Percentiles rank a stretch among this genome's conserved stretches.
Conservation (phyloP, 2,113 vertebrate species). For the Paedocypris sp. region DNA sequence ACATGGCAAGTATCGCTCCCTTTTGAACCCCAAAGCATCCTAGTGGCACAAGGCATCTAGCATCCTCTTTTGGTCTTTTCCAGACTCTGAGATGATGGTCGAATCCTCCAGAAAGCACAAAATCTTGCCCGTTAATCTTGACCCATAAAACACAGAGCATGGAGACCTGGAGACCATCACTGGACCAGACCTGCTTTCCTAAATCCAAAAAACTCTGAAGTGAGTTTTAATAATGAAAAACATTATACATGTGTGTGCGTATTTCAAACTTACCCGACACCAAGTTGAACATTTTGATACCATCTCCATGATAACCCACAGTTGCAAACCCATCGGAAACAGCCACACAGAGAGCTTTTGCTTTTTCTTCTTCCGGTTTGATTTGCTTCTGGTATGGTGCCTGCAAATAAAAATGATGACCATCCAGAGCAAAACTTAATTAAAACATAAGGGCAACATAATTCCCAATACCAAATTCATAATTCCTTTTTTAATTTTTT, state of each 20-base stretch:
- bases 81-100: conserved; percentile 63
- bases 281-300: conserved; percentile 59
- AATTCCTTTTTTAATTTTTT: no score
- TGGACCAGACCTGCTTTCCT: conserved; percentile 51
- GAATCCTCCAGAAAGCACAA: conserved; percentile 58
- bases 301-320: conserved; percentile 66
- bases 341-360: conserved; percentile 64
- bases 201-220: neutral
- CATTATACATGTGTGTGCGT: no score
- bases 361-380: neutral
- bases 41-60: conserved; percentile 15
- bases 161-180: conserved; percentile 37
- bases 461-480: no score
- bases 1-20: conserved; percentile 56
- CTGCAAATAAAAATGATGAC: conserved; percentile 17
- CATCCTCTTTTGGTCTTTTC: conserved; percentile 30
- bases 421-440: neutral
- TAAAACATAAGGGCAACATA: no score
- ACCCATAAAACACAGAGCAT: conserved; percentile 62
- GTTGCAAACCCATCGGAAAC: conserved; percentile 49
- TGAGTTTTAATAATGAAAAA: no score
- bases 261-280: conserved; percentile 56
- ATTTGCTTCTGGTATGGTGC: conserved; percentile 27
- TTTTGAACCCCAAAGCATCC: conserved; percentile 44
- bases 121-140: neutral